A percentile compares a stretch with the other conserved stretches of the same genome.
Evolutionary conservation across 2,797 vertebrate species (phyloP).

Genomic region (Chromis chromis): DNA sequence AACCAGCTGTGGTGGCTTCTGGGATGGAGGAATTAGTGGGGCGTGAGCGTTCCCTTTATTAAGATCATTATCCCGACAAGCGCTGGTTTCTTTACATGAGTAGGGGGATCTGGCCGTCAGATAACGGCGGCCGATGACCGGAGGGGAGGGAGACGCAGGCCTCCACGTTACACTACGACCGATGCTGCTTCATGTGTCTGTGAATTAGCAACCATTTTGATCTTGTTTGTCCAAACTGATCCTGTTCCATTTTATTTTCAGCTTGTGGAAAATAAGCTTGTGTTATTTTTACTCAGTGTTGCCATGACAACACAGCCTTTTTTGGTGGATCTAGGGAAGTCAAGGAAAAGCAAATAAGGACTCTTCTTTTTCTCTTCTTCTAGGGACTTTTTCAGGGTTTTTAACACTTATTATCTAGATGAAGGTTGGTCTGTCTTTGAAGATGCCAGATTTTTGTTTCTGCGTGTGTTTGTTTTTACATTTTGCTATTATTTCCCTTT

Average conservation of each 20-base stretch:
- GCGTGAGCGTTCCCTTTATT: constrained; percentile 84
- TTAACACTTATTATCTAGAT: constrained; percentile 36
- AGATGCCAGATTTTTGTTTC: not conserved
- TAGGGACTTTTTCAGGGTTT: constrained; percentile 41
- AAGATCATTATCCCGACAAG: constrained; percentile 86
- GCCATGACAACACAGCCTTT: constrained; percentile 83
- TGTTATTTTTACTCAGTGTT: constrained; percentile 89
- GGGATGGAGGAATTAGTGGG: constrained; percentile 85
- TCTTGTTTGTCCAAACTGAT: constrained; percentile 84
- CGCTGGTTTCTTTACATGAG: constrained; percentile 80
- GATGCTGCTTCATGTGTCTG: constrained; percentile 54
- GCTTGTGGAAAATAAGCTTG: constrained; percentile 84
- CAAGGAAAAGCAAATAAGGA: constrained; percentile 67
- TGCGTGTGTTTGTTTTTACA: too few species aligned
- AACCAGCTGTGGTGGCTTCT: constrained; percentile 84
- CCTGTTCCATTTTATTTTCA: constrained; percentile 85
- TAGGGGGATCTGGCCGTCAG: constrained; percentile 72
- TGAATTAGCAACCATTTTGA: constrained; percentile 85
- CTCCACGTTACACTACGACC: constrained; percentile 3
- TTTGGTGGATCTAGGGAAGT: constrained; percentile 68
- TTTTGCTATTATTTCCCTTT: not conserved
- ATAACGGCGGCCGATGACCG: constrained; percentile 57
- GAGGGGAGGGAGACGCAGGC: constrained; percentile 39
- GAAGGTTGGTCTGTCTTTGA: constrained; percentile 27
- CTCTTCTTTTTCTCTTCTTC: constrained; percentile 32